Evolutionary conservation across 2,797 vertebrate species (phyloP), one percentile per base, ranked within the genome.

Genomic region (Rhynchotus rufescens): DNA sequence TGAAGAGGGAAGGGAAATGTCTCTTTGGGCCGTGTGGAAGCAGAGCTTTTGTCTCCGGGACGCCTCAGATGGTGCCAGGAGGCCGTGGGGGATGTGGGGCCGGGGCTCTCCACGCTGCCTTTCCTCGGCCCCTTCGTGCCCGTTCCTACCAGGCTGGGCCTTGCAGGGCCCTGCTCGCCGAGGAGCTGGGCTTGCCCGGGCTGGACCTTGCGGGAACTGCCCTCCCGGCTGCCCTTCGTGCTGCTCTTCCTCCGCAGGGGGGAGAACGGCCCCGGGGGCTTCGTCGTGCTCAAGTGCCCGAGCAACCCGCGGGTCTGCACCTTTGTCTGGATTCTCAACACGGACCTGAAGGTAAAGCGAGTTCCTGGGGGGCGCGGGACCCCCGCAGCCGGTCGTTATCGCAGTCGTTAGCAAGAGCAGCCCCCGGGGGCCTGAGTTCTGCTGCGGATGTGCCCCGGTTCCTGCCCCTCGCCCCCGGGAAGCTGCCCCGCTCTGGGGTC

Each of bases 261-360:
- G 7, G 99, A 99, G 96, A 99, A 99, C 2, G 99, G 99, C 4
- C 99, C 99, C 0, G 99, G 99, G 25, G 99, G 99, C 36, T 99
- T 99, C 87, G 96, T 99, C 60, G 99, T 99, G 8, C 97, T 99
- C 45, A 99, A 98, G 38, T 98, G 98, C 65, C 98, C 97, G 96
- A 98, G 97, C 62, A 99, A 99, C 92, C 98, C 98, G 22, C 98
- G 98, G 13, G 96, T 99, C 85, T 99, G 99, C 97, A 99, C 99
- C 42, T 99, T 99, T 94, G 95, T 99, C 96, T 99, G 99, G 99
- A 98, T 99, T 73, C 98, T 99, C 76, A 99, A 99, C 97, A 99
- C 99, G 4, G 99, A 99, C 94, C 97, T 99, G 36, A 99, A 99
- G 99, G 99, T 99, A 96, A 96, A 68, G 45, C 0, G 28, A 1